Percentiles rank a stretch among this genome's conserved stretches.
Conservation (phyloP, 2,888 invertebrate species). For the Microdon myrmicae region DNA sequence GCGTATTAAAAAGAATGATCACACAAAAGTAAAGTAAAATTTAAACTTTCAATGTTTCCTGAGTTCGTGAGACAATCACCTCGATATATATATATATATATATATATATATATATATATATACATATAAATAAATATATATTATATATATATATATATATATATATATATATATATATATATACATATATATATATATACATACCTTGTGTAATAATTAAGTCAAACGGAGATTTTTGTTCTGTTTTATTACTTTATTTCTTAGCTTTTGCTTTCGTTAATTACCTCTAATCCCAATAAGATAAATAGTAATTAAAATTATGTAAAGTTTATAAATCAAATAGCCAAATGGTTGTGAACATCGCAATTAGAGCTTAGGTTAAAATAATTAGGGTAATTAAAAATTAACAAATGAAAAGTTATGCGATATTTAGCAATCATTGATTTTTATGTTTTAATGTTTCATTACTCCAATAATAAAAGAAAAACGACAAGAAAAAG, state of each 20-base stretch:
- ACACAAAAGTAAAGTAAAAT: too few species aligned
- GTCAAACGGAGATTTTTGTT: too few species aligned
- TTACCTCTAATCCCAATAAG: too few species aligned
- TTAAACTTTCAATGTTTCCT: too few species aligned
- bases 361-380: conserved; percentile 59
- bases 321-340: conserved; percentile 19
- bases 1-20: too few species aligned
- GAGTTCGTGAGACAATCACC: too few species aligned
- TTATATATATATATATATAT: too few species aligned
- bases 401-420: conserved; percentile 8
- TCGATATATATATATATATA: conserved; percentile 1
- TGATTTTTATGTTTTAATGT: conserved; percentile 17
- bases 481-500: conserved; percentile 8
- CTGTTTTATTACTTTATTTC: too few species aligned
- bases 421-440: conserved; percentile 15
- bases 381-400: conserved; percentile 32
- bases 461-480: conserved; percentile 7
- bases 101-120: conserved; percentile 4
- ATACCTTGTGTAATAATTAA: conserved; percentile 1
- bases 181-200: background rate
- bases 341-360: conserved; percentile 59
- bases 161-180: background rate
- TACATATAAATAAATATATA: too few species aligned
- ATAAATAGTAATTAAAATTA: too few species aligned
- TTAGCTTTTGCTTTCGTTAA: too few species aligned